Evolutionary conservation across 1,140 invertebrate species (phyloP).

Genomic region (Brachionus rotundiformis): DNA sequence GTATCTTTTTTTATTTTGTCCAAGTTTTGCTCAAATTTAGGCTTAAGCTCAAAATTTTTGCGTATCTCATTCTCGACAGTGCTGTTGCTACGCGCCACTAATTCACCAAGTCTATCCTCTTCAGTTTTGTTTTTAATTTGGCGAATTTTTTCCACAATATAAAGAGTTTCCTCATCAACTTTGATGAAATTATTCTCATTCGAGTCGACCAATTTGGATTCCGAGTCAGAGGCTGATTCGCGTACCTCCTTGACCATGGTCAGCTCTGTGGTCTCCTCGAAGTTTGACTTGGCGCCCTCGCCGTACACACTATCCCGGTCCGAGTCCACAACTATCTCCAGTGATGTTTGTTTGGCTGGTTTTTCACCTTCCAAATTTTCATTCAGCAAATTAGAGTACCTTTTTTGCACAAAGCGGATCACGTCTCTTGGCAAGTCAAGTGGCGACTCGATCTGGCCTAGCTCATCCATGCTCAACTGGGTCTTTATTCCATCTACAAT

Average conservation of each 20-base stretch:
- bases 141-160: constrained; percentile 43
- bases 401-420: constrained; percentile 21
- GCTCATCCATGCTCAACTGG: background rate
- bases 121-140: background rate
- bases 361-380: constrained; percentile 11
- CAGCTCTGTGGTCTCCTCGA: constrained; percentile 13
- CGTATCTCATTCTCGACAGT: constrained; percentile 34
- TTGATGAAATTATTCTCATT: constrained; percentile 1
- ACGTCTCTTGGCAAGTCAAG: constrained; percentile 16
- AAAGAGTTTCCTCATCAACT: constrained; percentile 45
- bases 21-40: constrained; percentile 1
- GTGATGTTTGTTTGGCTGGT: background rate
- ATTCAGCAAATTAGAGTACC: constrained; percentile 20
- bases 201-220: background rate
- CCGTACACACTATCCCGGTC: background rate
- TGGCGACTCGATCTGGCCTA: constrained; percentile 4
- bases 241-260: constrained; percentile 37
- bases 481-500: constrained; percentile 45
- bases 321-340: constrained; percentile 19
- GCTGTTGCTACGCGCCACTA: background rate
- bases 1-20: background rate
- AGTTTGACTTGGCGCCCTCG: background rate
- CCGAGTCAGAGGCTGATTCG: background rate
- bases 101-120: background rate
- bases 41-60: constrained; percentile 49